phyloP scores from a whole-genome alignment of 2,113 vertebrate species.

The Takifugu bimaculatus region DNA sequence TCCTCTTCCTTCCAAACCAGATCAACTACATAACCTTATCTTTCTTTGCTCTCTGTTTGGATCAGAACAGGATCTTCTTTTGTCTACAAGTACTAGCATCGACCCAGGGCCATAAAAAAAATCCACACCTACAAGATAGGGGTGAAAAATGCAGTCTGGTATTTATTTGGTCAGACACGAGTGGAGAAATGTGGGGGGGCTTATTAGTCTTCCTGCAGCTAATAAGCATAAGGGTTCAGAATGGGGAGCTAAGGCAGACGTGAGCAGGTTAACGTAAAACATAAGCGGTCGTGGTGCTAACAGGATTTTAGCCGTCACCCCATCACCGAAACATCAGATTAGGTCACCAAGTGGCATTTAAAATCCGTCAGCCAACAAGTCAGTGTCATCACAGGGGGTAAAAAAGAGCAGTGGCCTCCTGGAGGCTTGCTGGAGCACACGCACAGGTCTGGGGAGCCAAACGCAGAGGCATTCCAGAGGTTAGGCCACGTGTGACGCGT shows the following conservation, averaged over 20 bases:
- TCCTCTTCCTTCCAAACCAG: too few species aligned
- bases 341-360: slow-evolving; percentile 60
- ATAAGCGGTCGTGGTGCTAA: background rate
- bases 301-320: background rate
- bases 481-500: slow-evolving; percentile 41
- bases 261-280: background rate
- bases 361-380: slow-evolving; percentile 24
- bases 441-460: slow-evolving; percentile 40
- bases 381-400: slow-evolving; percentile 11
- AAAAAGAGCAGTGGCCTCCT: slow-evolving; percentile 55
- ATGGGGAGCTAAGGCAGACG: background rate
- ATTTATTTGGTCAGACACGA: slow-evolving; percentile 42
- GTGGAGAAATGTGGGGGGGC: slow-evolving; percentile 36
- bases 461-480: slow-evolving; percentile 39
- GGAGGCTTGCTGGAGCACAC: slow-evolving; percentile 55
- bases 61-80: slow-evolving; percentile 1
- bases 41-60: too few species aligned
- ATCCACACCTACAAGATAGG: slow-evolving; percentile 29
- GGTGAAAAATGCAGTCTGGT: slow-evolving; percentile 39
- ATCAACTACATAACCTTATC: too few species aligned
- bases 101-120: slow-evolving; percentile 12
- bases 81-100: background rate
- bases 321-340: slow-evolving; percentile 17
- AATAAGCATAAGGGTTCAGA: too few species aligned
- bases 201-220: slow-evolving; percentile 14